Evolutionary conservation across 2,888 invertebrate species (phyloP).

Genomic region (Volucella inflata): DNA sequence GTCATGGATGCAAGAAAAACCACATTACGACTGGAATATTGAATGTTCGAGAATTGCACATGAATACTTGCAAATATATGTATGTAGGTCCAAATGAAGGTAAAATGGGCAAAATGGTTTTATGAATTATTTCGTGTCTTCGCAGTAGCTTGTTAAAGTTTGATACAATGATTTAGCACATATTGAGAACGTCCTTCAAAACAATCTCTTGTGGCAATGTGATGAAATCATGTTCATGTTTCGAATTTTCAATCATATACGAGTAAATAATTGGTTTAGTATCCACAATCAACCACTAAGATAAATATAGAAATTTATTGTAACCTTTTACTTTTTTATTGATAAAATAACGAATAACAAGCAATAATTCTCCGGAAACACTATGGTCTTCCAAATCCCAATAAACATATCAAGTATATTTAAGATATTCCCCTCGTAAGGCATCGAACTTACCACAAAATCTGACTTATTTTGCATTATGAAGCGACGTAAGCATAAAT

Average conservation of each 20-base stretch:
- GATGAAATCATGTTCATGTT: neutral
- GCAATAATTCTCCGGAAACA: too few species aligned
- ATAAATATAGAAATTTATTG: too few species aligned
- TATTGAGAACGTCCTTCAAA: slow-evolving; percentile 46
- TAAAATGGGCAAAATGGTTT: slow-evolving; percentile 42
- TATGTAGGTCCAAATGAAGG: slow-evolving; percentile 35
- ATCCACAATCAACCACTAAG: slow-evolving; percentile 29
- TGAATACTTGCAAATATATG: slow-evolving; percentile 1
- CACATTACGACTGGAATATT: slow-evolving; percentile 23
- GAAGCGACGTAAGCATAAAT: too few species aligned
- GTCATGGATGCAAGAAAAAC: slow-evolving; percentile 11
- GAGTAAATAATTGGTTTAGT: neutral
- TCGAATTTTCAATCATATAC: slow-evolving; percentile 5
- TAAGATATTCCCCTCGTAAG: too few species aligned
- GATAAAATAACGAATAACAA: too few species aligned
- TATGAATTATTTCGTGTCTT: slow-evolving; percentile 32
- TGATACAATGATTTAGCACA: neutral
- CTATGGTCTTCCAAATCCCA: too few species aligned
- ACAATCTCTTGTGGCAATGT: slow-evolving; percentile 21
- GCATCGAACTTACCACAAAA: too few species aligned
- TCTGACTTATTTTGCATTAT: too few species aligned
- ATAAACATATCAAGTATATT: too few species aligned
- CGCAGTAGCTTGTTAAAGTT: slow-evolving; percentile 28
- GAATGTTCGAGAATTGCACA: slow-evolving; percentile 52
- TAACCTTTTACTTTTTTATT: too few species aligned